Base-by-base conservation (phyloP, 1,140 invertebrate species). In the Cotesia chilonis region DNA sequence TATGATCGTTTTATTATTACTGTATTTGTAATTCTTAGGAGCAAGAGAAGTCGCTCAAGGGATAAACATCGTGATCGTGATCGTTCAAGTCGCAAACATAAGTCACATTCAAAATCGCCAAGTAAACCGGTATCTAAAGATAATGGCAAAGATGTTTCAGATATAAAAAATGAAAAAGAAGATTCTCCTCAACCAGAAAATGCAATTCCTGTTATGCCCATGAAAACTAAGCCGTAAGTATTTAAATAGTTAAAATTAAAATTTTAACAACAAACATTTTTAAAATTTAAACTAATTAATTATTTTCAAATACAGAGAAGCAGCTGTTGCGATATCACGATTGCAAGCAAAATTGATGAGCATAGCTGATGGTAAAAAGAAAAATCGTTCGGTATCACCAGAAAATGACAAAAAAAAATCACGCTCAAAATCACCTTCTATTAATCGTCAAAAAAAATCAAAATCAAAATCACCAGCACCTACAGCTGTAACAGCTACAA, bases 321-420 rank as follows among this genome's bases (percentile, higher is more conserved):
- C 84, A 1, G 83, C 82, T 10, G 88, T 88, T 9, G 85, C 87
- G 6, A 88, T 90, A 64, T 90, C 89, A 3, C 85, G 89, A 77
- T 81, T 90, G 0, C 89, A 90, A 82, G 90, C 89, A 0, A 90
- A 90, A 76, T 74, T 90, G 70, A 88, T 90, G 87, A 89, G 89
- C 28, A 88, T 90, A 68, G 89, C 89, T 1, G 88, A 88, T 68
- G 87, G 88, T 0, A 87, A 87, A 69, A 86, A 87, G 71, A 85
- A 87, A 41, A 84, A 83, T 70, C 80, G 84, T 12, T 86, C 87
- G 1, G 82, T 86, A 9, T 85, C 86, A 4, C 76, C 76, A 0
- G 85, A 87, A 12, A 70, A 73, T 2, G 79, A 78, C 0, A 84
- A 82, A 51, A 55, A 80, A 52, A 87, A 87, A 65, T 86, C 81